Conservation (phyloP, 2,797 vertebrate species). For the Myiothlypis coronata region DNA sequence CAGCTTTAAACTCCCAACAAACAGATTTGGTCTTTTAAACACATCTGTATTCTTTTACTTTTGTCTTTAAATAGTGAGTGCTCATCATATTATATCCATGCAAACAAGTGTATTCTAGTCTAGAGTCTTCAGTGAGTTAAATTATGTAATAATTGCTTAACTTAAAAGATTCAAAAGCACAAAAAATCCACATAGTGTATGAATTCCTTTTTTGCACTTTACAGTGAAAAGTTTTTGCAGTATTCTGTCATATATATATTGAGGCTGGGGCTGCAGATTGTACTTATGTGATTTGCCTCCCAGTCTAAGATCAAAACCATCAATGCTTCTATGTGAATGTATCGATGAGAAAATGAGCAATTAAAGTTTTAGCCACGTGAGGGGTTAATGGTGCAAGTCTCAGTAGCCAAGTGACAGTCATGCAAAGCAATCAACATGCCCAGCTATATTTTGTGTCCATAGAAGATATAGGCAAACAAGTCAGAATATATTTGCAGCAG, state of each 20-base stretch:
- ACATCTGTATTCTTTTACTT: not conserved
- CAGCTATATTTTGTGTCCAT: not conserved
- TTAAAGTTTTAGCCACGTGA: not conserved
- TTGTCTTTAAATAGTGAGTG: not conserved
- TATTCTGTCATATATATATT: not conserved
- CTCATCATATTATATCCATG: not conserved
- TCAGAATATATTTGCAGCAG: not conserved
- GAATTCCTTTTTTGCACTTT: not conserved
- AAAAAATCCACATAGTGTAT: not conserved
- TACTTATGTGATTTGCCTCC: not conserved
- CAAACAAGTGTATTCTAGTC: not conserved
- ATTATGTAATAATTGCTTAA: not conserved
- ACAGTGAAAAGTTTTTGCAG: not conserved
- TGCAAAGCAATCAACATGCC: not conserved
- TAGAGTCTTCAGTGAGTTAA: not conserved
- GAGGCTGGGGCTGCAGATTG: rapidly evolving
- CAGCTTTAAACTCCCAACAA: not conserved
- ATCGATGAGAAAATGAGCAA: not conserved
- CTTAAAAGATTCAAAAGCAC: not conserved
- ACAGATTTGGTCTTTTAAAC: not conserved
- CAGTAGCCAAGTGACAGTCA: not conserved
- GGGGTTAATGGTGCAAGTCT: not conserved
- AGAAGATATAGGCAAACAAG: not conserved
- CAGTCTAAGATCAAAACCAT: not conserved
- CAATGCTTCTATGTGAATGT: not conserved